Percentiles rank a stretch among this genome's conserved stretches.
These are phyloP conservation scores for Apteryx owenii DNA, from an alignment of 2,113 vertebrate genomes.

Conservation along the genomic window DNA sequence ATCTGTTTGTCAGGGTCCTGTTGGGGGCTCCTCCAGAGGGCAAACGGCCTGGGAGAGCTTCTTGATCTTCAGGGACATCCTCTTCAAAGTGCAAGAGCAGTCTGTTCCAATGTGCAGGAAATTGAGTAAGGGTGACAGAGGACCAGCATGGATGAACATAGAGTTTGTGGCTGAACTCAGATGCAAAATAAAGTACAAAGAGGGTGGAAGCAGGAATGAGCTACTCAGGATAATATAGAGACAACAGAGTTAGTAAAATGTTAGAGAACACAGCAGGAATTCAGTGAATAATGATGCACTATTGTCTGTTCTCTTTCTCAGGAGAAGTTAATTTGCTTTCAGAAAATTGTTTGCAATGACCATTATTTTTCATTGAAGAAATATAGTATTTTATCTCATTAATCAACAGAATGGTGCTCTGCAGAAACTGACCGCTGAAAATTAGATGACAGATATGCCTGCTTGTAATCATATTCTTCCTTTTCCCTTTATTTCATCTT, in stretches of 20 bases:
- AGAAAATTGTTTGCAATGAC: neutral
- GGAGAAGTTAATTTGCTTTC: neutral
- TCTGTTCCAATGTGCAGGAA: neutral
- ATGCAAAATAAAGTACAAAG: neutral
- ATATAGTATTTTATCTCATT: neutral
- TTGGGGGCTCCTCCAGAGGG: neutral
- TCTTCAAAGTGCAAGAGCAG: neutral
- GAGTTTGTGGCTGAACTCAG: neutral
- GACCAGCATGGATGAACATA: neutral
- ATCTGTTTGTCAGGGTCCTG: neutral
- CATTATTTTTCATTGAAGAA: neutral
- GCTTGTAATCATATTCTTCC: neutral
- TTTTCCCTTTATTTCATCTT: neutral
- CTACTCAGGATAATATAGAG: neutral
- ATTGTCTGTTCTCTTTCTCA: neutral
- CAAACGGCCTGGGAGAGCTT: neutral
- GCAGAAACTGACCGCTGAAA: neutral
- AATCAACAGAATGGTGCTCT: neutral
- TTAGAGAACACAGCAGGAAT: neutral
- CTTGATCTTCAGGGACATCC: neutral
- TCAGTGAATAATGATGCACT: fast-evolving
- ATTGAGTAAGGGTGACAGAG: neutral
- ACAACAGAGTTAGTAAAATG: neutral
- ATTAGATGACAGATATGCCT: fast-evolving
- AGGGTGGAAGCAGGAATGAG: fast-evolving